Base-by-base conservation (phyloP, 2,797 vertebrate species). In the Brachyalestes nurse region DNA sequence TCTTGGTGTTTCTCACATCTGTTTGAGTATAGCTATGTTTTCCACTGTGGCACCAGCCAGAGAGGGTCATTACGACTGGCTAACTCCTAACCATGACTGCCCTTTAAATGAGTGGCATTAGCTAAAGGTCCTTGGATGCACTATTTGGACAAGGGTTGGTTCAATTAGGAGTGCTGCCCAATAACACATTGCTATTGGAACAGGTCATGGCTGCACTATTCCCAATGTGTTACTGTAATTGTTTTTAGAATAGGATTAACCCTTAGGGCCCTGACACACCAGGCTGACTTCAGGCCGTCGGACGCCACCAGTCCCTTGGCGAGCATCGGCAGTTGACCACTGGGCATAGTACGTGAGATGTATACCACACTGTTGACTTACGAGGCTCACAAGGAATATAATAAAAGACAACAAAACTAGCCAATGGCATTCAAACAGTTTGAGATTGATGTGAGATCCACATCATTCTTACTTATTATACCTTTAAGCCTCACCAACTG, bases 41-140 rank as follows among this genome's bases (percentile, higher is more conserved):
- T 65, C 57, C 72, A 70, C 71, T 40, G n/a, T 49, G 55, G 40
- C 86, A 82, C 74, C 83, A 73, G 76, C 80, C 80, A 85, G 83
- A 87, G 82, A 86, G 75, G 83, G 87, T 86, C 83, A 80, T 86
- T 79, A 83, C 49, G 80, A 78, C 74, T 82, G 77, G 82, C 85
- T 86, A 83, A 86, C 90, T 90, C 86, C 83, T 77, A 75, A 82
- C 81, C 79, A 80, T 88, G 86, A 80, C 83, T 83, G 79, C 80
- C 80, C 85, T 85, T 89, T 85, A 87, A 86, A 86, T 88, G 84
- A 88, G 79, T 88, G 88, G 81, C 88, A 83, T 90, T 88, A 88
- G 71, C 83, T 66, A 47, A 78, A 65, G 65, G 73, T 87, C 67
- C 75, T 81, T 74, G 70, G 69, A 82, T 84, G 34, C 75, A 70